Base-by-base conservation (phyloP, 2,113 vertebrate species). In the Verasper variegatus region DNA sequence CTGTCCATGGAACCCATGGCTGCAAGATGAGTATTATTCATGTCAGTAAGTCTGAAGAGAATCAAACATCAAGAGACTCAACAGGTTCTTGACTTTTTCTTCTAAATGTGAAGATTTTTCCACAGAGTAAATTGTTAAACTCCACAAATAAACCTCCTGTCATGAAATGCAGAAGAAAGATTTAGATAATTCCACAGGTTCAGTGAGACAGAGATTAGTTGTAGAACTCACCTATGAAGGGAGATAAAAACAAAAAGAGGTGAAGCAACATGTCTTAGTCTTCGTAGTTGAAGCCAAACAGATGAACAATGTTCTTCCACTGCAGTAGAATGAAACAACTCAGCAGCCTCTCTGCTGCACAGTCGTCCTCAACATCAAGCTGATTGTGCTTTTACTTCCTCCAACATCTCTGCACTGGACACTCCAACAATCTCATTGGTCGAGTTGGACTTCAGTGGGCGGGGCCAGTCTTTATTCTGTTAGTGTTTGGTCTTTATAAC, bases 21-120 rank as follows among this genome's bases (percentile, higher is more conserved):
- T 78, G 76, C 55, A 72, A 71, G 52, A 78, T 71, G 31, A 78
- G 27, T 7, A 3, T 78, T n/a, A 31, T 71, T 65, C 62, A 66
- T 59, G 42, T 42, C 8, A 42, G 40, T 10, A 1, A 42, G 40
- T 42, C 3, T 42, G 40, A 42, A 27, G 26, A 42, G 40, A 42
- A 10, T 42, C 40, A 42, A 42, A 42, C 8, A 8, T 42, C 40
- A 8, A 42, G 40, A 42, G 40, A 42, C 40, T 27, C 40, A 42
- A 42, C 40, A 42, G 40, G 8, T 42, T 42, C 40, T 42, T 27
- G 26, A 27, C 26, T n/a, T 42, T 12, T 12, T 42, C 40, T 12
- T 78, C 42, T 54, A 2, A 3, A 54, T 1, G 4, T 54, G 18
- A 56, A 37, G 15, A 12, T 42, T 42, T 42, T 8, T 60, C 18